Base-by-base conservation (phyloP, 1,140 invertebrate genomes). In the Bombus affinis region DNA sequence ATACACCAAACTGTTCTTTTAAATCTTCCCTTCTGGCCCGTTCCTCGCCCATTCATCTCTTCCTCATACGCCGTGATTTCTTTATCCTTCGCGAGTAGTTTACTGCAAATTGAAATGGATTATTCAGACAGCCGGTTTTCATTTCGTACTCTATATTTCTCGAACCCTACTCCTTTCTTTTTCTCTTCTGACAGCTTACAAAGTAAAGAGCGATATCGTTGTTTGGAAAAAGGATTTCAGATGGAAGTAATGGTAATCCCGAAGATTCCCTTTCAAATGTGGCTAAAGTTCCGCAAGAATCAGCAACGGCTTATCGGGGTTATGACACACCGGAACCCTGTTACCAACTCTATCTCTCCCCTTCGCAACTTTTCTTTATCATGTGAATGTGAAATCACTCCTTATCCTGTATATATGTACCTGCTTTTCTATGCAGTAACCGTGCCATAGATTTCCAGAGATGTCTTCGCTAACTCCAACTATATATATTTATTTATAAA, bases 71-170 rank as follows among this genome's bases (percentile, higher is more conserved):
- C 57, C 65, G 47, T 53, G 39, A 76, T 71, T 81, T 85, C 74
- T 81, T 85, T 81, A 78, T 80, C 76, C 42, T 81, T 70, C 59
- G 22, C 57, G 86, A 90, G 91, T 92, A 92, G 91, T 94, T 95
- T 94, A 94, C 91, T 93, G 93, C 92, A 94, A 95, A 94, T 94
- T 94, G 93, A 92, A 94, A 91, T 91, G 89, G 93, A 94, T 94
- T 94, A 94, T 93, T 92, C 88, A 87, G 71, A 89, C 88, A 92
- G 83, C 87, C 89, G 88, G 89, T 92, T 92, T 93, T 91, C 91
- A 90, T 91, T 92, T 85, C 68, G 42, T 39, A 66, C 68, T 74
- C 44, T 80, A 65, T 66, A 59, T 81, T 78, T 78, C 83, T 81
- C 86, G 70, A 66, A 88, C 85, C 28, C 32, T 25, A 18, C 25